A percentile compares a stretch with the other conserved stretches of the same genome.
Conservation (phyloP, 2,113 vertebrate genomes). For the Alligator mississippiensis region DNA sequence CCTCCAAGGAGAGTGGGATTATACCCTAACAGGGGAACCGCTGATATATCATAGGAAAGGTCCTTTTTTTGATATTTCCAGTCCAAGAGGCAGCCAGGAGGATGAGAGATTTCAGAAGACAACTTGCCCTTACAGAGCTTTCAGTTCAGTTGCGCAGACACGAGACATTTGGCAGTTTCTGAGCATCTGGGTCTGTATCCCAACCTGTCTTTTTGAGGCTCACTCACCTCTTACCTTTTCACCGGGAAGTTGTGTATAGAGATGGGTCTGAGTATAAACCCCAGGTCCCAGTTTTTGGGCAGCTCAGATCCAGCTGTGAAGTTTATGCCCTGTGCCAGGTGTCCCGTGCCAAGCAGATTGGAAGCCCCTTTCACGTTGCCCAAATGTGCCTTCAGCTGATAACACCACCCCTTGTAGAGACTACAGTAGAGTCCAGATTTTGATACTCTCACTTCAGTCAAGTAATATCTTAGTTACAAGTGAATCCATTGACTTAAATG, state of each 20-base stretch:
- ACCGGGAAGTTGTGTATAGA: neutral
- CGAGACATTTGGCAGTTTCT: neutral
- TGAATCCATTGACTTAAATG: constrained; percentile 36
- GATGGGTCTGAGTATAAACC: constrained; percentile 14
- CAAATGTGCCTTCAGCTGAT: constrained; percentile 43
- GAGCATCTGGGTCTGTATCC: neutral
- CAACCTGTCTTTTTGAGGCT: neutral
- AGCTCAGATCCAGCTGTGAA: constrained; percentile 2
- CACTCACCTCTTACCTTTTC: neutral
- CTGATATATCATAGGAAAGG: neutral
- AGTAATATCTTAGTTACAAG: constrained; percentile 63
- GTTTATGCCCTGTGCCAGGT: constrained; percentile 50
- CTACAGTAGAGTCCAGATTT: neutral
- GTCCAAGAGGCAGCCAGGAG: neutral
- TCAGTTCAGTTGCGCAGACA: neutral
- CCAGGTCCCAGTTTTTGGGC: constrained; percentile 35
- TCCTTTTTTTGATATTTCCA: constrained; percentile 1
- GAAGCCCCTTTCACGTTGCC: constrained; percentile 46
- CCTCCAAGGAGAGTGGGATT: neutral
- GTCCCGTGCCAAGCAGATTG: constrained; percentile 37
- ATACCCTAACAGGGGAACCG: neutral
- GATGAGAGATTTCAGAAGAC: neutral
- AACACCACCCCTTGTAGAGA: neutral
- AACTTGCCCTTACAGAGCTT: neutral
- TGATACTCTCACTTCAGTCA: constrained; percentile 48